Evolutionary conservation across 2,888 invertebrate genomes (phyloP).

Genomic region (Euzetes globulus): DNA sequence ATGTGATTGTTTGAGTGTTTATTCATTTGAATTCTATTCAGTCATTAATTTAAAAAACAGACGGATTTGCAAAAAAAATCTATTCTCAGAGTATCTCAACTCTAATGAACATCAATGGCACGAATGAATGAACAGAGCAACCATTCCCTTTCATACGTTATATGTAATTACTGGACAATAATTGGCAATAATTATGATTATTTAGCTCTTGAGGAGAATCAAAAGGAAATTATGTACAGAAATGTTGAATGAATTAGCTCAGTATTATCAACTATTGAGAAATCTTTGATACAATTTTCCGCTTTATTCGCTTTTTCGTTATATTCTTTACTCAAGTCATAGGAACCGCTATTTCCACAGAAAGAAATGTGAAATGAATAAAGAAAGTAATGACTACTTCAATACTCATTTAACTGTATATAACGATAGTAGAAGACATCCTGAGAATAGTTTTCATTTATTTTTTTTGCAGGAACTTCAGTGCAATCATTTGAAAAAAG

Average conservation of each 20-base stretch:
- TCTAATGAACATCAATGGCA: background rate
- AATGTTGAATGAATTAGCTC: background rate
- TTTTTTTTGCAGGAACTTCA: no score
- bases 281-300: background rate
- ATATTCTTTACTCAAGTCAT: no score
- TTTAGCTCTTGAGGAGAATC: background rate
- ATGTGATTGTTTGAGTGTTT: background rate
- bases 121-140: background rate
- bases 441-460: no score
- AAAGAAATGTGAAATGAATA: no score
- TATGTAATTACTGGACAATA: background rate
- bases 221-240: slow-evolving; percentile 1
- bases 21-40: background rate
- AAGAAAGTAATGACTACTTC: no score
- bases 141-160: background rate
- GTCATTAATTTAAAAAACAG: background rate
- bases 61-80: background rate
- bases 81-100: no score
- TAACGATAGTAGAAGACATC: no score
- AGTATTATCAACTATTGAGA: background rate
- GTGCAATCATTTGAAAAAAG: no score
- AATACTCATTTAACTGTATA: no score
- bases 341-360: no score
- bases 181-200: background rate
- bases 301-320: background rate